Base-by-base conservation (phyloP, 2,113 vertebrate species). In the Merops nubicus region DNA sequence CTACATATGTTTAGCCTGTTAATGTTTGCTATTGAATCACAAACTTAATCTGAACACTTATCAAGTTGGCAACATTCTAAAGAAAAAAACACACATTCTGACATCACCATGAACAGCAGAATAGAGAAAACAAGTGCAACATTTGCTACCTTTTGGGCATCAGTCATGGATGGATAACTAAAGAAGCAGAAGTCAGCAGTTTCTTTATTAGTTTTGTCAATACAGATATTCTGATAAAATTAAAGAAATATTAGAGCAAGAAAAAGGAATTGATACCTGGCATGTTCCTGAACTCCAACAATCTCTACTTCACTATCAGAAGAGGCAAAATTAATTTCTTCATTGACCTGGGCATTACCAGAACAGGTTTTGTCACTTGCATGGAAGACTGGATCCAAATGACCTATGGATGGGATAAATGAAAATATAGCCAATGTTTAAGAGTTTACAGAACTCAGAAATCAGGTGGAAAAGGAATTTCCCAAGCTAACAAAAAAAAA, bases 251-350 rank as follows among this genome's bases (percentile, higher is more conserved):
- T 11, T 48, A 67, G 42, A 82, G 36, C 12, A 50, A 62, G 54
- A 54, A 74, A 88, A 89, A 45, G 10, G 8, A 90, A 88, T 36
- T 28, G 11, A 82, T 98, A 99, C 99, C 99, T 98, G 97, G 99
- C 97, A 91, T 99, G 98, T 95, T 99, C 99, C 91, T 99, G 99
- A 96, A 99, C 99, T 53, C 99, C 99, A 62, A 99, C 99, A 79
- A 99, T 99, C 97, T 99, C 99, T 96, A 99, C 99, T 97, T 99
- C 99, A 0, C 99, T 99, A 94, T 99, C 99, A 14, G 99, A 99
- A 91, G 99, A 99, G 26, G 98, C 98, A 36, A 99, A 98, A 79
- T 98, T 98, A 94, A 99, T 99, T 98, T 99, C 98, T 97, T 98
- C 98, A 94, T 98, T 99, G 96, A 97, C 97, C 63, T 98, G 98